Percentiles rank a stretch among this genome's conserved stretches.
Conservation (phyloP, 2,888 invertebrate genomes). For the Lapara coniferarum region DNA sequence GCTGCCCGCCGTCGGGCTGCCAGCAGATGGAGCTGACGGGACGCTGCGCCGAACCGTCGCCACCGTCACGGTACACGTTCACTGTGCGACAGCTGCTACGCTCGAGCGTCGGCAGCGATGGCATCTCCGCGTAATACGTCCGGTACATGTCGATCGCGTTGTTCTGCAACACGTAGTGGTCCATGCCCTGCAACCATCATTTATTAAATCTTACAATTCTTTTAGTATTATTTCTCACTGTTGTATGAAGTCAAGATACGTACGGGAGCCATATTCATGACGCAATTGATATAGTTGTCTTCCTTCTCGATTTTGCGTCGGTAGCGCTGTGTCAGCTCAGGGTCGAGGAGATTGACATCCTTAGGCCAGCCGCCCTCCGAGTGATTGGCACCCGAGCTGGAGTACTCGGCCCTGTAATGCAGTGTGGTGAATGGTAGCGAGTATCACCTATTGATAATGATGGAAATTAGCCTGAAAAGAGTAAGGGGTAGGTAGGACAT, state of each 20-base stretch:
- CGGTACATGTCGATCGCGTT: constrained; percentile 96
- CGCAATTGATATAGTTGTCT: constrained; percentile 87
- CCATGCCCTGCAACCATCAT: constrained; percentile 86
- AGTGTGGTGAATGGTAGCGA: background rate
- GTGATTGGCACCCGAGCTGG: constrained; percentile 86
- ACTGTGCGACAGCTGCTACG: constrained; percentile 88
- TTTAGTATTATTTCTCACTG: too few species aligned
- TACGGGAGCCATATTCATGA: constrained; percentile 78
- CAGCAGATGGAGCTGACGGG: constrained; percentile 92
- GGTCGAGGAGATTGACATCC: constrained; percentile 85
- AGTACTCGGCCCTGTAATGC: constrained; percentile 80
- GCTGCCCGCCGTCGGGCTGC: constrained; percentile 90
- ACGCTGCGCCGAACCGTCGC: constrained; percentile 70
- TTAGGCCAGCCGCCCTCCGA: constrained; percentile 93
- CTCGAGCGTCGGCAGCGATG: constrained; percentile 85
- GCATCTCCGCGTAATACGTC: constrained; percentile 91
- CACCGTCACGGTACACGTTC: constrained; percentile 90
- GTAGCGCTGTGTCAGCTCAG: constrained; percentile 89
- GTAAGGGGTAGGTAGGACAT: too few species aligned
- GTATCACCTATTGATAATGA: too few species aligned
- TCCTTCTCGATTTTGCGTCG: constrained; percentile 92
- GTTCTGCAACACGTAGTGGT: constrained; percentile 93
- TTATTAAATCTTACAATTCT: too few species aligned
- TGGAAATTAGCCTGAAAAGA: too few species aligned
- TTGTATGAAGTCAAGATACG: constrained; percentile 27